Conservation (phyloP, 1,140 invertebrate genomes). For the Drosophila pachea region DNA sequence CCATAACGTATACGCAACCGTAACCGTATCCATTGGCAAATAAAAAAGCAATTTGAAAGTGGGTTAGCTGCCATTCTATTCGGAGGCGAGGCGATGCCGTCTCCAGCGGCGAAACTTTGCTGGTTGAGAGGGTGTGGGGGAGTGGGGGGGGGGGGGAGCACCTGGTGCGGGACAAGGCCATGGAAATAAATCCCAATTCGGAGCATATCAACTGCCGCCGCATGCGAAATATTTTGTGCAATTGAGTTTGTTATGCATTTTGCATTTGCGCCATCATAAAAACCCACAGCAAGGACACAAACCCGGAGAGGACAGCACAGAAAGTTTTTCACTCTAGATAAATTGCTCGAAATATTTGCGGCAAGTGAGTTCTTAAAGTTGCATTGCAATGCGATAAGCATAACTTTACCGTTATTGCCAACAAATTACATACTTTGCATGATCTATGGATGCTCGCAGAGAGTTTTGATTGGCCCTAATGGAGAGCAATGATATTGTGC, state of each 20-base stretch:
- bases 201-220: constrained; percentile 39
- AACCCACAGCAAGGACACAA: constrained; percentile 17
- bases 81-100: neutral
- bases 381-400: constrained; percentile 53
- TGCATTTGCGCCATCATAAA: constrained; percentile 71
- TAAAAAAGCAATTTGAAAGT: constrained; percentile 73
- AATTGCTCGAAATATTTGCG: constrained; percentile 48
- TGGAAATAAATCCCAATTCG: constrained; percentile 72
- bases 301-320: constrained; percentile 46
- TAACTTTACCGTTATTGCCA: constrained; percentile 60
- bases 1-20: constrained; percentile 49
- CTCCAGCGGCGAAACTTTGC: constrained; percentile 33
- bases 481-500: constrained; percentile 5
- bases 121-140: constrained; percentile 20
- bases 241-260: constrained; percentile 76
- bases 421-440: constrained; percentile 60
- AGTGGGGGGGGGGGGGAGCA: constrained; percentile 5
- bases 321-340: constrained; percentile 52
- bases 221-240: constrained; percentile 68
- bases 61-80: constrained; percentile 45
- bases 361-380: constrained; percentile 56
- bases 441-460: constrained; percentile 16
- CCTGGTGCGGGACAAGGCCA: constrained; percentile 12
- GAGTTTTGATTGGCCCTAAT: constrained; percentile 42
- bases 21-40: constrained; percentile 58